Conservation (phyloP, 2,888 invertebrate genomes). For the Schrankia costaestrigalis region DNA sequence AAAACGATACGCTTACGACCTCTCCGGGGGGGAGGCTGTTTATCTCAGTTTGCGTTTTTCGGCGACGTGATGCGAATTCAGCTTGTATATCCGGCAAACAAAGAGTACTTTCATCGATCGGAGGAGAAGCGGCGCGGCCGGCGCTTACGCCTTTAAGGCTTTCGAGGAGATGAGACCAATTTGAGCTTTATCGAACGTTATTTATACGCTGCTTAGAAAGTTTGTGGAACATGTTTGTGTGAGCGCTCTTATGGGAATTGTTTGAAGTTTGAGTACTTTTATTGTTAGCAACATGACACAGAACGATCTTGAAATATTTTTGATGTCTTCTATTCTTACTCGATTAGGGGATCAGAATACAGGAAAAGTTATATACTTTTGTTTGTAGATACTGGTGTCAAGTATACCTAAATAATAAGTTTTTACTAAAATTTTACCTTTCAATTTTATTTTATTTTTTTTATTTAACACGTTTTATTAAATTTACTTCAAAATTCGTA, state of each 20-base stretch:
- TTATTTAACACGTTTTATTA: too few relatives aligned
- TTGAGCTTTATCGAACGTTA: constrained; percentile 72
- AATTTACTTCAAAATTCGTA: too few relatives aligned
- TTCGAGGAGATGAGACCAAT: constrained; percentile 48
- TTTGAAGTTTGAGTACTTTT: constrained; percentile 57
- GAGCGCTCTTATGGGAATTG: constrained; percentile 69
- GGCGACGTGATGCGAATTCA: constrained; percentile 79
- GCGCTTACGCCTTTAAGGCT: constrained; percentile 58
- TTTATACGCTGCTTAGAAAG: constrained; percentile 75
- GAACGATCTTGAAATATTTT: too few relatives aligned
- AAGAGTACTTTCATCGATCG: constrained; percentile 75
- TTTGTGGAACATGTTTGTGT: constrained; percentile 65
- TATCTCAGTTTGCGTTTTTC: constrained; percentile 80
- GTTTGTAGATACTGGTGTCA: too few relatives aligned
- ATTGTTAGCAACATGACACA: constrained; percentile 39
- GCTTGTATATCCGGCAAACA: constrained; percentile 74
- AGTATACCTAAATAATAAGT: too few relatives aligned
- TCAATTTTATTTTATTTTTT: too few relatives aligned
- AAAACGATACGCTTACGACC: constrained; percentile 73
- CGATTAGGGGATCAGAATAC: too few relatives aligned
- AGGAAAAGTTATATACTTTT: too few relatives aligned
- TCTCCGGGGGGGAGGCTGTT: constrained; percentile 73
- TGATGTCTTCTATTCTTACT: too few relatives aligned
- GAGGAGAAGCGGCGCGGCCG: constrained; percentile 46
- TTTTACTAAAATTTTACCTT: too few relatives aligned